phyloP scores from a whole-genome alignment of 2,888 invertebrate species.

The Microctonus aethiopoides region DNA sequence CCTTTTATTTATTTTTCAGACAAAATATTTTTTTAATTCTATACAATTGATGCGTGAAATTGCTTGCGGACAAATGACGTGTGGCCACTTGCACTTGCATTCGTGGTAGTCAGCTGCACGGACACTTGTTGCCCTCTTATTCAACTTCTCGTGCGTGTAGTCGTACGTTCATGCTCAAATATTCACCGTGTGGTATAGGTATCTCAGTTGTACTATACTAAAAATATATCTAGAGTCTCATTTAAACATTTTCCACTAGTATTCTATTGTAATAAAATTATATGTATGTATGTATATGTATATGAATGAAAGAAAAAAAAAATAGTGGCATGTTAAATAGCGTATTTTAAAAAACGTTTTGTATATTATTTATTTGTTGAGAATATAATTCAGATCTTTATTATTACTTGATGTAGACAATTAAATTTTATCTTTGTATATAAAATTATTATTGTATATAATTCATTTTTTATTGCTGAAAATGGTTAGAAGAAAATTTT shows the following conservation, averaged over 20 bases:
- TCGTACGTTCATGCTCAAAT: background rate
- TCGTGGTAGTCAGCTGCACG: background rate
- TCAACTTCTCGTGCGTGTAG: slow-evolving; percentile 20
- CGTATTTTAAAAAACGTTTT: background rate
- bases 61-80: slow-evolving; percentile 11
- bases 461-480: background rate
- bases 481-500: background rate
- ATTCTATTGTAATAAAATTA: background rate
- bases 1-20: background rate
- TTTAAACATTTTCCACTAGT: background rate
- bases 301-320: background rate
- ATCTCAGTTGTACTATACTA: background rate
- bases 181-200: background rate
- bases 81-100: slow-evolving; percentile 3
- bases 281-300: background rate
- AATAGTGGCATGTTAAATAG: background rate
- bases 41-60: background rate
- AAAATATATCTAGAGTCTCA: background rate
- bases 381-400: background rate
- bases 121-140: slow-evolving; percentile 27
- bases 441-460: background rate
- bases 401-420: background rate
- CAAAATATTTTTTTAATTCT: background rate
- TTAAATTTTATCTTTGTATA: background rate
- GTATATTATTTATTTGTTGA: background rate